Evolutionary conservation across 2,113 vertebrate genomes (phyloP).

Genomic region (Lagopus muta): DNA sequence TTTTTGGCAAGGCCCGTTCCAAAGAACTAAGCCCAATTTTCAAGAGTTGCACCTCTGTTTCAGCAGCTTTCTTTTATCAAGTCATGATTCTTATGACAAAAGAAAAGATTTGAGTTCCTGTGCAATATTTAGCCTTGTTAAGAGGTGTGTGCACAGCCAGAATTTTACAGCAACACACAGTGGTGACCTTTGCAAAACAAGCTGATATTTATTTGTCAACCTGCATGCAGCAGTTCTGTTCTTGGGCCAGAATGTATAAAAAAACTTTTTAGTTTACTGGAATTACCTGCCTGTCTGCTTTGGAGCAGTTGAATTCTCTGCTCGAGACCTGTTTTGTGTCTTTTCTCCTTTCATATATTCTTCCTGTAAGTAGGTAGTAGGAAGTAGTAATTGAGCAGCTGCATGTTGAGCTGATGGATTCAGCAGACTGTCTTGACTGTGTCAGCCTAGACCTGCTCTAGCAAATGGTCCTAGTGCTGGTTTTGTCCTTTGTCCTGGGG

Average conservation of each 20-base stretch:
- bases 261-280: not conserved
- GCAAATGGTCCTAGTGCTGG: not conserved
- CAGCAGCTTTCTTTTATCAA: not conserved
- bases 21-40: not conserved
- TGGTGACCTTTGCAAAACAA: not conserved
- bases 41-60: fast-evolving
- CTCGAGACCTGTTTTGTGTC: fast-evolving
- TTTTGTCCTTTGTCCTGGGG: not conserved
- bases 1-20: not conserved
- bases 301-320: not conserved
- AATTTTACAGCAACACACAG: not conserved
- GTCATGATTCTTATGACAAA: not conserved
- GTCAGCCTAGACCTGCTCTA: not conserved
- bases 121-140: not conserved
- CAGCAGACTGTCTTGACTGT: not conserved
- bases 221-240: not conserved
- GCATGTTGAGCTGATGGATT: not conserved
- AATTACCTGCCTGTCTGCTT: not conserved
- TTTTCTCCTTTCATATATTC: not conserved
- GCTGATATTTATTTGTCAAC: not conserved
- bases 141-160: not conserved
- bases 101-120: not conserved
- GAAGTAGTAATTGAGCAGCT: not conserved
- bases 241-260: not conserved
- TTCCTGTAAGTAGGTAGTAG: not conserved